A percentile compares a stretch with the other conserved stretches of the same genome.
Evolutionary conservation across 2,888 invertebrate genomes (phyloP).

Genomic region (Idaea biselata): DNA sequence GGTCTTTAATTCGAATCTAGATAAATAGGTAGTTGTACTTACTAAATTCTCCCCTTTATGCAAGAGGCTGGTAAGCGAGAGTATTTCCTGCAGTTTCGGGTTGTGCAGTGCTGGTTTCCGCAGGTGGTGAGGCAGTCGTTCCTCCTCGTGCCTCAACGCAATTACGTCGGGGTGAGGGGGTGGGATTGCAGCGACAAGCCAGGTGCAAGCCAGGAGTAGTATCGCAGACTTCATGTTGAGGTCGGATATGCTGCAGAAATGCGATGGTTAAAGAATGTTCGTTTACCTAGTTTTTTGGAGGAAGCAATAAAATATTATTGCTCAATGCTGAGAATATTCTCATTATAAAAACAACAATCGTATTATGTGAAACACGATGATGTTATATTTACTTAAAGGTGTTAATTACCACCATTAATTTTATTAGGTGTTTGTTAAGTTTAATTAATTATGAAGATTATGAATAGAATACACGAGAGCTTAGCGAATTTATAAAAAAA

Average conservation of each 20-base stretch:
- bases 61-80: conserved; percentile 81
- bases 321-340: neutral
- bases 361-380: neutral
- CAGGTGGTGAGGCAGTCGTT: conserved; percentile 75
- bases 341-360: conserved; percentile 3
- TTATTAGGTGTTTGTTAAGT: too few species aligned
- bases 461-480: too few species aligned
- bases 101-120: conserved; percentile 79
- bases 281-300: neutral
- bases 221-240: conserved; percentile 43
- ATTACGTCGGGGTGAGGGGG: conserved; percentile 82
- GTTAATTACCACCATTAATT: neutral
- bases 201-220: conserved; percentile 44
- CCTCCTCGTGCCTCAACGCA: conserved; percentile 79
- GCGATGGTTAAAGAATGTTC: neutral
- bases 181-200: conserved; percentile 47
- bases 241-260: conserved; percentile 13
- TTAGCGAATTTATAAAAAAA: too few species aligned
- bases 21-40: conserved; percentile 19
- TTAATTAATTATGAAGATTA: too few species aligned
- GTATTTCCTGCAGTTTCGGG: conserved; percentile 60
- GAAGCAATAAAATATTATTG: neutral
- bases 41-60: conserved; percentile 83
- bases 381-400: neutral
- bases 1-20: too few species aligned